These are phyloP conservation scores for Drosophila grimshawi DNA, from an alignment of 1,140 invertebrate species.

Conservation along the genomic window DNA sequence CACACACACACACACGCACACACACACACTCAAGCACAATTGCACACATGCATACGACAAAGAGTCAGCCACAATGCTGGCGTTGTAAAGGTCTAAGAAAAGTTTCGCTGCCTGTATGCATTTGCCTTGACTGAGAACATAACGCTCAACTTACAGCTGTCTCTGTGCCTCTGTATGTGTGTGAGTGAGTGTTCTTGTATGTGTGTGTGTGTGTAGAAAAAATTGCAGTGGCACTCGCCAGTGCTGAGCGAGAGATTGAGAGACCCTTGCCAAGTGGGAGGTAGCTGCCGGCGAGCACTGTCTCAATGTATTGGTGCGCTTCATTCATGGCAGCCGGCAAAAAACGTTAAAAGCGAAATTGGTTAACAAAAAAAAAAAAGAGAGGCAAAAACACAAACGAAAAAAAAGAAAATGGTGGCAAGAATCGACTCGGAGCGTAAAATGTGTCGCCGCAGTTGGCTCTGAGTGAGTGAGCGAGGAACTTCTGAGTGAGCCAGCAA, in stretches of 20 bases:
- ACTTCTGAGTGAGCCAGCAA: conserved; percentile 23
- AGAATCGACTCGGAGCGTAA: conserved; percentile 48
- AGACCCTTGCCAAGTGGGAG: conserved; percentile 51
- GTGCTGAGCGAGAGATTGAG: conserved; percentile 21
- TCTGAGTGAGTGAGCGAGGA: conserved; percentile 43
- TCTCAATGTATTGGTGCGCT: conserved; percentile 56
- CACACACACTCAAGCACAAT: neutral
- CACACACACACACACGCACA: conserved; percentile 27
- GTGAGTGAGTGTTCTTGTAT: conserved; percentile 9
- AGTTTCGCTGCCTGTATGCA: conserved; percentile 48
- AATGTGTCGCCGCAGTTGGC: conserved; percentile 41
- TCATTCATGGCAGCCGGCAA: conserved; percentile 80
- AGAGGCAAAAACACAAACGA: conserved; percentile 15
- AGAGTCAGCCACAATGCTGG: conserved; percentile 45
- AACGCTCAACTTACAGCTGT: conserved; percentile 41
- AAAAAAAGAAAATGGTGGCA: conserved; percentile 76
- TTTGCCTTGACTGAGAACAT: conserved; percentile 52
- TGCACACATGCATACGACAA: conserved; percentile 19
- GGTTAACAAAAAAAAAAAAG: conserved; percentile 58
- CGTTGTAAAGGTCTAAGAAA: conserved; percentile 59
- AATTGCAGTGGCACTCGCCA: conserved; percentile 54
- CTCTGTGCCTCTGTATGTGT: conserved; percentile 15
- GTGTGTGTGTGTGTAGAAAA: conserved; percentile 34
- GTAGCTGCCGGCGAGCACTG: conserved; percentile 53
- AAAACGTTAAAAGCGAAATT: conserved; percentile 82